Evolutionary conservation across 2,113 vertebrate species (phyloP).

Genomic region (Tringa solitaria): DNA sequence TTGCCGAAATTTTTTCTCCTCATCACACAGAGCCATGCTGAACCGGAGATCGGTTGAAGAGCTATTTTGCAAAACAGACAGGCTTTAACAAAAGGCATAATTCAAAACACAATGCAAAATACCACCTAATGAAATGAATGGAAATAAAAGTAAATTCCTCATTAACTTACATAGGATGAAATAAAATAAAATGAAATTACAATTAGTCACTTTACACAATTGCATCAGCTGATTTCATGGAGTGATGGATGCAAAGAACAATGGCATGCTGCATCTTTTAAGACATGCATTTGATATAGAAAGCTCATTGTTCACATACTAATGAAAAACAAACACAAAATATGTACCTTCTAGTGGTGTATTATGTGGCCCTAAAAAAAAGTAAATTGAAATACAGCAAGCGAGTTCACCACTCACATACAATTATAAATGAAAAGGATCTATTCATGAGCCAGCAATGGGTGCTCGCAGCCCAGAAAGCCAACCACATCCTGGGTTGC

Average conservation of each 20-base stretch:
- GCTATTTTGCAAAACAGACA: slow-evolving; percentile 62
- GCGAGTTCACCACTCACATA: neutral
- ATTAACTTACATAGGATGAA: neutral
- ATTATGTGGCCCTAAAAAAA: neutral
- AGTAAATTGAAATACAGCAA: neutral
- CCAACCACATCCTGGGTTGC: no score
- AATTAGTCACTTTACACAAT: neutral
- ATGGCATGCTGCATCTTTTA: neutral
- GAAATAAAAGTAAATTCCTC: neutral
- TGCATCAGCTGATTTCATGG: neutral
- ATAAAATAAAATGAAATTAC: neutral
- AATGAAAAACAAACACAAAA: neutral
- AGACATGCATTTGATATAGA: accelerated
- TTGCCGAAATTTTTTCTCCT: slow-evolving; percentile 89
- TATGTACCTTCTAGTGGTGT: neutral
- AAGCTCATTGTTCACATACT: neutral
- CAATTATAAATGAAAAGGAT: neutral
- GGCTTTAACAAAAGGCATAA: neutral
- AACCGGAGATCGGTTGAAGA: slow-evolving; percentile 91
- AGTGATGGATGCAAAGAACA: neutral
- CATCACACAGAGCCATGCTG: slow-evolving; percentile 89
- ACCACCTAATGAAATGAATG: accelerated
- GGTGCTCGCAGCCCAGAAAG: no score
- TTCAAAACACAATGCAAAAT: neutral
- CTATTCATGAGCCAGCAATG: no score